Evolutionary conservation across 1,140 invertebrate genomes (phyloP).

Genomic region (Ditylenchus dipsaci): DNA sequence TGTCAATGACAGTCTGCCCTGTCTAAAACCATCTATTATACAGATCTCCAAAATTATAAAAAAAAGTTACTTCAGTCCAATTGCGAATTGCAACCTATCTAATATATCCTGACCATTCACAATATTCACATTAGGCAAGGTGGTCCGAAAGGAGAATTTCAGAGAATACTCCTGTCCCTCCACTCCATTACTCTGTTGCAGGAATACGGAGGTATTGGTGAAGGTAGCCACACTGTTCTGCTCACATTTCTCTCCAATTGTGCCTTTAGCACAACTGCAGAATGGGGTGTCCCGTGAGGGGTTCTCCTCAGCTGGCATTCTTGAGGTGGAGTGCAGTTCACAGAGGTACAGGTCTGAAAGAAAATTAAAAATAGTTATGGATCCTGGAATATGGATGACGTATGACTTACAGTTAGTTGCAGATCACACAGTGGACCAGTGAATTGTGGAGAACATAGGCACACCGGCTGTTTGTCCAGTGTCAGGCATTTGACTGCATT

Average conservation of each 20-base stretch:
- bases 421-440: neutral
- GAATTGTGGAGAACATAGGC: neutral
- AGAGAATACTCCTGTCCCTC: constrained; percentile 2
- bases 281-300: neutral
- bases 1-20: too few relatives aligned
- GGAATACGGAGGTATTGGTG: neutral
- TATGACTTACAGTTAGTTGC: neutral
- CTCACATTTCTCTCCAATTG: neutral
- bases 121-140: neutral
- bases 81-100: neutral
- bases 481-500: neutral
- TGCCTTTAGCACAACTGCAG: constrained; percentile 1
- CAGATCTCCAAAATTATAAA: neutral
- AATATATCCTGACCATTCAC: constrained; percentile 4
- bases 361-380: neutral
- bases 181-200: neutral
- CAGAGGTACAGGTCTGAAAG: neutral
- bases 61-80: neutral
- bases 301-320: neutral
- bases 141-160: constrained; percentile 1
- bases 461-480: neutral
- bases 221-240: neutral
- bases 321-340: neutral
- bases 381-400: neutral
- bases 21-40: too few relatives aligned